Base-by-base conservation (phyloP, 2,888 invertebrate species). In the Tetragonula carbonaria region DNA sequence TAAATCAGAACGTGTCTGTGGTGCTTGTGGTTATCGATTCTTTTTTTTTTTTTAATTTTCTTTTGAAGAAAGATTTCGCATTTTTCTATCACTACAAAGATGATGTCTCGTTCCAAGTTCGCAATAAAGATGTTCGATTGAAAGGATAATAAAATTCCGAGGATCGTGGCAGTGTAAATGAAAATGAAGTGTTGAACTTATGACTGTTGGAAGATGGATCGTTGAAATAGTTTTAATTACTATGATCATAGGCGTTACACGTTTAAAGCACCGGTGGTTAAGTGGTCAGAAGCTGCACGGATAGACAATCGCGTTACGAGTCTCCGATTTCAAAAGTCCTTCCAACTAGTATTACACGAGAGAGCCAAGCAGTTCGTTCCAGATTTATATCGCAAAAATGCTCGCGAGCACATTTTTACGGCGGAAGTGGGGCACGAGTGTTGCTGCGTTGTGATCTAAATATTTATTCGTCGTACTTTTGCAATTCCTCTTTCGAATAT, bases 281-380 rank as follows among this genome's bases (percentile, higher is more conserved):
- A 78, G 50, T 18, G 73, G 75, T 57, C 73, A n/a, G 78, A 81
- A 74, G 84, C 81, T 85, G 80, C 68, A 73, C 82, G 66, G 80
- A 68, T 74, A 82, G 82, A 83, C 82, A 90, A 86, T 90, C 89
- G 88, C 84, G 89, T 80, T 86, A 86, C 83, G 83, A 80, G 80
- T 91, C 91, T 93, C 92, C 87, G 88, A 91, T 93, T 93, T 93
- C 93, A 88, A 88, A 83, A 90, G 92, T 92, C 93, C 93, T 93
- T 92, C 91, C 91, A 93, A 92, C 92, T 93, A 91, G 89, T 89
- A 86, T 93, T 92, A 92, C 92, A 91, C 86, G 74, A 85, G 88
- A 82, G 88, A 84, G 86, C 86, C 77, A 74, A 84, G 80, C 86
- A 84, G 84, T 87, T 66, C 66, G 86, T 28, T 63, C 86, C 75